Base-by-base conservation (phyloP, 2,113 vertebrate species). In the Nibea coibor region DNA sequence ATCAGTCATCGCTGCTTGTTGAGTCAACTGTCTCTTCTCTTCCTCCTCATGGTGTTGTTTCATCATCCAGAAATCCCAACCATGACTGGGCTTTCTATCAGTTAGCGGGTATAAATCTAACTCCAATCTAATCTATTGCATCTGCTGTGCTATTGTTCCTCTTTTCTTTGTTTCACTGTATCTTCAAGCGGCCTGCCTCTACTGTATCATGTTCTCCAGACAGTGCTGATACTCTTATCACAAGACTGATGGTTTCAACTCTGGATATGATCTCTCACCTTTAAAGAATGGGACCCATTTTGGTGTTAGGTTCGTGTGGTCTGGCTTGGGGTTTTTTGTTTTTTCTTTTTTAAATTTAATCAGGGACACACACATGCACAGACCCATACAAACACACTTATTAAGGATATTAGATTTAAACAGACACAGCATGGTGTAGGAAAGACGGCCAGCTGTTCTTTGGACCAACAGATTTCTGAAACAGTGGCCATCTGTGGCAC, bases 401-500 rank as follows among this genome's bases (percentile, higher is more conserved):
- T 86, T 87, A 81, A 87, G 85, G 87, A 76, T 88, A 83, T 86
- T 88, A 73, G 66, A 85, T 88, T 90, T 69, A 91, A 88, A 92
- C 75, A 75, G 78, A 65, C 91, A 81, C 89, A 91, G 90, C 86
- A 50, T 84, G 88, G 79, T 73, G 90, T 26, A 85, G 85, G 75
- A 86, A 82, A 81, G 80, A 81, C 81, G 85, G 86, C 89, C 93
- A 93, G 91, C 92, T 93, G 90, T 89, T 91, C 91, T 88, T 86
- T 80, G 72, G 78, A 72, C 82, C 75, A 87, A 89, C 85, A 76
- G 72, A 87, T 90, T 85, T 90, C 76, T 72, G 72, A 87, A 92
- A 93, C 86, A 71, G 87, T 89, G 88, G 89, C 92, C 92, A 93
- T 95, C 92, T 94, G 93, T 82, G 81, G 80, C 77, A 62, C 80